Conservation (phyloP, 35 echinoderm and acorn worm species). For the Apostichopus californicus region DNA sequence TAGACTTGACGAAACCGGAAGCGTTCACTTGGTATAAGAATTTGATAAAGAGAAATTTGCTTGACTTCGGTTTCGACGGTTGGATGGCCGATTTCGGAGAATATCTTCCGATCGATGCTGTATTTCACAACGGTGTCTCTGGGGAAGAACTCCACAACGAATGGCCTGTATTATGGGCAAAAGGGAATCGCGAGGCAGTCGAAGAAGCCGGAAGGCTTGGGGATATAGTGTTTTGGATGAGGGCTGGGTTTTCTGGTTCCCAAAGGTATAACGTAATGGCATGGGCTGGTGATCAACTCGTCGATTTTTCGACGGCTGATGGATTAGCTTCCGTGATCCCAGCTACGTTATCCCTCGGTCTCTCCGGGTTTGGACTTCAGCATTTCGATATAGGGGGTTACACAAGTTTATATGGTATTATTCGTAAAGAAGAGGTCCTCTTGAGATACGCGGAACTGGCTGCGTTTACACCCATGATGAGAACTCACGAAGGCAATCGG, state of each 20-base stretch:
- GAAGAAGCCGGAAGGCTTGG: slow-evolving; percentile 77
- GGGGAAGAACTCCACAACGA: slow-evolving; percentile 78
- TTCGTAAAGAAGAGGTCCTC: slow-evolving; percentile 79
- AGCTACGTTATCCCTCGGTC: slow-evolving; percentile 79
- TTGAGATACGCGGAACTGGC: slow-evolving; percentile 85
- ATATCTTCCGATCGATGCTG: slow-evolving; percentile 84
- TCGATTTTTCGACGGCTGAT: slow-evolving; percentile 87
- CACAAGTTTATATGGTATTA: slow-evolving; percentile 82
- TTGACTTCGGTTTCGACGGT: slow-evolving; percentile 83
- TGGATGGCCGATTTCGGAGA: slow-evolving; percentile 99
- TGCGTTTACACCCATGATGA: slow-evolving; percentile 92
- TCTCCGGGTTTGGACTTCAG: slow-evolving; percentile 78
- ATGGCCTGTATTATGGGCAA: slow-evolving; percentile 91
- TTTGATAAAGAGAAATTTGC: slow-evolving; percentile 78
- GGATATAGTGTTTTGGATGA: slow-evolving; percentile 90
- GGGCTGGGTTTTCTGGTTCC: slow-evolving; percentile 86
- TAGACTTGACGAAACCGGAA: slow-evolving; percentile 85
- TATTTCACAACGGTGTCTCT: slow-evolving; percentile 71
- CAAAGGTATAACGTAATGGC: slow-evolving; percentile 76
- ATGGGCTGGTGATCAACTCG: slow-evolving; percentile 98
- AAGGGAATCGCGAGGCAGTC: slow-evolving; percentile 72
- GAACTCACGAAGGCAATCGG: slow-evolving; percentile 89
- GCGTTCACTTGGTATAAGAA: slow-evolving; percentile 89
- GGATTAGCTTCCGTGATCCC: slow-evolving; percentile 94
- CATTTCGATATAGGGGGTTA: slow-evolving; percentile 96